A percentile compares a stretch with the other conserved stretches of the same genome.
Conservation (phyloP, 2,113 vertebrate genomes). For the Gambusia affinis region DNA sequence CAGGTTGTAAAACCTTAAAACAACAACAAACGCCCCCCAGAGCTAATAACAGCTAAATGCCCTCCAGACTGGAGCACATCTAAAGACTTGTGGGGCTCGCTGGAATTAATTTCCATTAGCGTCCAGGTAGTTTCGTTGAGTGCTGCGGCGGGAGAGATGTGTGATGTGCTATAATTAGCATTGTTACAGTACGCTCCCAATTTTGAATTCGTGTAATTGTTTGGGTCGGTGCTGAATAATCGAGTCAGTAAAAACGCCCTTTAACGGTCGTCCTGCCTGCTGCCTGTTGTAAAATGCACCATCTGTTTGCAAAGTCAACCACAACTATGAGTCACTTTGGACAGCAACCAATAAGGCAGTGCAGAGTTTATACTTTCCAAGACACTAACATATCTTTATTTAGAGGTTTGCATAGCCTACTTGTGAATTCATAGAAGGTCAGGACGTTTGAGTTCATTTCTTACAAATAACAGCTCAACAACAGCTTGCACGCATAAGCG, state of each 20-base stretch:
- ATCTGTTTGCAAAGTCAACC: slow-evolving; percentile 79
- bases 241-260: slow-evolving; percentile 58
- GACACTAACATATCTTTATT: slow-evolving; percentile 41
- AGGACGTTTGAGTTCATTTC: slow-evolving; percentile 12
- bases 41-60: neutral
- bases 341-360: slow-evolving; percentile 35
- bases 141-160: slow-evolving; percentile 14
- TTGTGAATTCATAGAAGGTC: neutral
- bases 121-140: slow-evolving; percentile 18
- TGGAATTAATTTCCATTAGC: slow-evolving; percentile 4
- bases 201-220: slow-evolving; percentile 67
- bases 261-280: slow-evolving; percentile 65
- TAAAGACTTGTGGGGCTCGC: neutral
- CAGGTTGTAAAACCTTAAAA: slow-evolving; percentile 4
- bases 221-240: slow-evolving; percentile 67
- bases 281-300: slow-evolving; percentile 66
- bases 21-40: neutral
- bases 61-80: neutral
- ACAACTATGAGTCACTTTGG: slow-evolving; percentile 58
- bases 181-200: slow-evolving; percentile 19
- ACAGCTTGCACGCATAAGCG: slow-evolving; percentile 31
- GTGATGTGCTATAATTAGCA: slow-evolving; percentile 30
- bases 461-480: slow-evolving; percentile 28
- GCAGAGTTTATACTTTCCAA: slow-evolving; percentile 28
- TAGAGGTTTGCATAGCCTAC: neutral